Conservation (phyloP, 2,888 invertebrate genomes). For the Eretmocerus hayati region DNA sequence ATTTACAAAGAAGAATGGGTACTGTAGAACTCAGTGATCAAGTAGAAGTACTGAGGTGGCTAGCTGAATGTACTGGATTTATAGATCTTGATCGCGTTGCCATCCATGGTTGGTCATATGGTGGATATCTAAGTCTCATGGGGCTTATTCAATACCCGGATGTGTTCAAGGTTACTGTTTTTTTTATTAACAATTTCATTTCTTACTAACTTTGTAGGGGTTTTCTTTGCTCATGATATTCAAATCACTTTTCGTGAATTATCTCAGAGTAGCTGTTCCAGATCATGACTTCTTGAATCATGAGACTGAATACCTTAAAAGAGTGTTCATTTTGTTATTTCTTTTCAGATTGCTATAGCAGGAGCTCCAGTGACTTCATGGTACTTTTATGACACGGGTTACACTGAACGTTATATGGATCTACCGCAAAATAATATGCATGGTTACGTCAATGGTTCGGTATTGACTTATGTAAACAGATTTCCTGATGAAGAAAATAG, state of each 20-base stretch:
- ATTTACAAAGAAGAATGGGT: constrained; percentile 85
- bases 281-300: too few species aligned
- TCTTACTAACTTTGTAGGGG: too few species aligned
- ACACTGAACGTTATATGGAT: constrained; percentile 97
- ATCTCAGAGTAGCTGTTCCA: too few species aligned
- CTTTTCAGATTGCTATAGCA: constrained; percentile 68
- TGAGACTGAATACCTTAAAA: too few species aligned
- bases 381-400: constrained; percentile 96
- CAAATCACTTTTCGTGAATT: too few species aligned
- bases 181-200: too few species aligned
- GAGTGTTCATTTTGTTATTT: too few species aligned
- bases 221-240: too few species aligned
- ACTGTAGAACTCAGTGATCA: constrained; percentile 91
- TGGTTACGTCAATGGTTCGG: constrained; percentile 79
- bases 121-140: constrained; percentile 93
- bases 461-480: constrained; percentile 74
- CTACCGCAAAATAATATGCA: constrained; percentile 66
- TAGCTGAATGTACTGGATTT: constrained; percentile 75
- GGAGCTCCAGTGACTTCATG: constrained; percentile 98
- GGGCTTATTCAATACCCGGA: constrained; percentile 88
- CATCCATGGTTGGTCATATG: constrained; percentile 98
- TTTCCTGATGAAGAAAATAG: constrained; percentile 91
- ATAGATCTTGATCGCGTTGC: constrained; percentile 90
- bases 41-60: constrained; percentile 84
- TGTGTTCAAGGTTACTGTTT: constrained; percentile 88